Conservation (phyloP, 1,140 invertebrate genomes). For the Parapsyche elsis region DNA sequence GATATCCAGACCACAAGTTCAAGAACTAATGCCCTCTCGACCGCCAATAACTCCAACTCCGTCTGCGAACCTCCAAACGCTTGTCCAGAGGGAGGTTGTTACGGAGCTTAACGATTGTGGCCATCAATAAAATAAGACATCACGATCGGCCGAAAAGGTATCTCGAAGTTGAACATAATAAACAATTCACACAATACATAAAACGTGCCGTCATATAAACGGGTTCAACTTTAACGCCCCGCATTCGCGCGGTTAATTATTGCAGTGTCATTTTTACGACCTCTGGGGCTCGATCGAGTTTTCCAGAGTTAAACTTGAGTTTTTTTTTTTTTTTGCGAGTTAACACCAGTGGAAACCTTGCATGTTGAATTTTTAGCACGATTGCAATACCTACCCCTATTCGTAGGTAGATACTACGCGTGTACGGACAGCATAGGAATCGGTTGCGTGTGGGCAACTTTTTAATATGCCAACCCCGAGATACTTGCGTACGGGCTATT, state of each 20-base stretch:
- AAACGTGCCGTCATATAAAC: background rate
- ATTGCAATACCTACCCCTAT: too few species aligned
- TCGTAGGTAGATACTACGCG: too few species aligned
- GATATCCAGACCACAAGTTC: background rate
- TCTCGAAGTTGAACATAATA: background rate
- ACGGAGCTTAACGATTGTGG: background rate
- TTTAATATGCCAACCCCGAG: too few species aligned
- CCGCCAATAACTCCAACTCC: constrained; percentile 19
- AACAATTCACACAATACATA: background rate
- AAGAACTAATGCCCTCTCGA: constrained; percentile 23
- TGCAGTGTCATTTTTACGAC: background rate
- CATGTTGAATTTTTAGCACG: too few species aligned
- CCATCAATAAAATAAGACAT: constrained; percentile 37
- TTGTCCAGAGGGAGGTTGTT: background rate
- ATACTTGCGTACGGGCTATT: too few species aligned
- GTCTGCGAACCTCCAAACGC: background rate
- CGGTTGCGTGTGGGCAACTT: too few species aligned
- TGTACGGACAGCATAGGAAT: too few species aligned
- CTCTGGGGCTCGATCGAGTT: background rate
- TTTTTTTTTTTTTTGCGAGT: too few species aligned
- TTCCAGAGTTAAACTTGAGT: background rate
- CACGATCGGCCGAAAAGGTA: constrained; percentile 5
- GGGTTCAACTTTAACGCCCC: background rate
- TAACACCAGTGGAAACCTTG: too few species aligned
- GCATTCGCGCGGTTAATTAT: background rate